Conservation (phyloP, 2,888 invertebrate genomes). For the Theristus sp. region DNA sequence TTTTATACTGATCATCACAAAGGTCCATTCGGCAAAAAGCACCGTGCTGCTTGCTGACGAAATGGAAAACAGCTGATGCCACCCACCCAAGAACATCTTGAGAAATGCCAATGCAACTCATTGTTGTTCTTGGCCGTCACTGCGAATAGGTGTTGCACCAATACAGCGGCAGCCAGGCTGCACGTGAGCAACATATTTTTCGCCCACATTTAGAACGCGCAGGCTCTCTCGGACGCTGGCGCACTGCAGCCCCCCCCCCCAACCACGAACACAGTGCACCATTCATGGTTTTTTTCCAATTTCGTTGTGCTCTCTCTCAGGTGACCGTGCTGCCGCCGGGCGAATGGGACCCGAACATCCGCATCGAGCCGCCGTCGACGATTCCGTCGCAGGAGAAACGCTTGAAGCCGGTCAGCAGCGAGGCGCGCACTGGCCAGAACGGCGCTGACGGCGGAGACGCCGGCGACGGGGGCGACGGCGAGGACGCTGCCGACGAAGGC, state of each 20-base stretch:
- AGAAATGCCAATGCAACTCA: too few relatives aligned
- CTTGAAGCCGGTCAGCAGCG: slow-evolving; percentile 29
- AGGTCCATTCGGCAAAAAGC: not conserved
- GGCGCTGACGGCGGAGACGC: not conserved
- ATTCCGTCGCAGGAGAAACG: slow-evolving; percentile 30
- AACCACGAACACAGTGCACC: too few relatives aligned
- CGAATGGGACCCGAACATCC: slow-evolving; percentile 43
- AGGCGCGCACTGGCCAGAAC: not conserved
- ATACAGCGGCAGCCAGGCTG: too few relatives aligned
- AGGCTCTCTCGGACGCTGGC: not conserved
- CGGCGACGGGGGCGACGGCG: not conserved
- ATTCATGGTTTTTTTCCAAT: not conserved
- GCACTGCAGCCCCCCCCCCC: not conserved
- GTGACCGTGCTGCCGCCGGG: slow-evolving; percentile 90
- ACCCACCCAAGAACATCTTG: too few relatives aligned
- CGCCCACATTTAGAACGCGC: too few relatives aligned
- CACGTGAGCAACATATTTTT: too few relatives aligned
- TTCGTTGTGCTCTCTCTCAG: slow-evolving; percentile 32
- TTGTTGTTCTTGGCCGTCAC: not conserved
- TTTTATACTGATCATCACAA: not conserved
- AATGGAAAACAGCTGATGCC: too few relatives aligned
- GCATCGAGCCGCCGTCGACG: slow-evolving; percentile 32
- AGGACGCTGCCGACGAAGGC: slow-evolving; percentile 8
- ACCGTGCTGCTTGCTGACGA: too few relatives aligned
- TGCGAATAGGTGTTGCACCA: too few relatives aligned